These are phyloP conservation scores for Mesopsocus fuscifrons DNA, from an alignment of 2,888 invertebrate genomes.

Conservation along the genomic window DNA sequence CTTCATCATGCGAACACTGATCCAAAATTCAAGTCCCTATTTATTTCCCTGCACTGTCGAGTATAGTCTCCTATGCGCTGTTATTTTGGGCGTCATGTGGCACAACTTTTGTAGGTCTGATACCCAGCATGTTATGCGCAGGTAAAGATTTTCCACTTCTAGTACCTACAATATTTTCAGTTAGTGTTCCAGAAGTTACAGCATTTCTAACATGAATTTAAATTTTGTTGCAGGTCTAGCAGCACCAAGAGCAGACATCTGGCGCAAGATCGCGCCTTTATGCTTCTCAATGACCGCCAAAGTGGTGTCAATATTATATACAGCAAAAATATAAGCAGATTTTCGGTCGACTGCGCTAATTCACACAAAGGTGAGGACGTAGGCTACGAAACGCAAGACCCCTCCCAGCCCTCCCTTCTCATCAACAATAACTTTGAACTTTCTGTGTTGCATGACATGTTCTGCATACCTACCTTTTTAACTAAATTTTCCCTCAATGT, in stretches of 20 bases:
- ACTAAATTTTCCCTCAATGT: too few relatives aligned
- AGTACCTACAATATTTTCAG: too few relatives aligned
- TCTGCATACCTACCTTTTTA: too few relatives aligned
- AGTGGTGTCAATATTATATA: conserved; percentile 8
- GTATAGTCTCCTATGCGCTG: conserved; percentile 63
- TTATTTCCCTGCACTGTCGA: conserved; percentile 36
- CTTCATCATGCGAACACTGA: conserved; percentile 44
- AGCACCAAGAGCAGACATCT: conserved; percentile 6
- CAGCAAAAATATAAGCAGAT: conserved; percentile 35
- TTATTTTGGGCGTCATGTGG: conserved; percentile 81
- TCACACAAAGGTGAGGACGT: conserved; percentile 42
- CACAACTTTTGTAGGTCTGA: conserved; percentile 39
- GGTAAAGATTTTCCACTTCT: too few relatives aligned
- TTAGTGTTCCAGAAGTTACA: too few relatives aligned
- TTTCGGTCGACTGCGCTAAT: conserved; percentile 66
- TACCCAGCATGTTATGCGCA: not conserved
- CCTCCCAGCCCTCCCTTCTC: too few relatives aligned
- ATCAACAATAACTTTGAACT: too few relatives aligned
- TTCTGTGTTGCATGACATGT: too few relatives aligned
- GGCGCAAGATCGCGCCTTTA: not conserved
- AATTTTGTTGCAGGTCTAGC: not conserved
- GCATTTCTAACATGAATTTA: too few relatives aligned
- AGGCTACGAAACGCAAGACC: too few relatives aligned
- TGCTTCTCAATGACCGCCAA: conserved; percentile 5
- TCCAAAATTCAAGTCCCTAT: conserved; percentile 26